Evolutionary conservation across 2,797 vertebrate species (phyloP).

Genomic region (Pagetopsis macropterus): DNA sequence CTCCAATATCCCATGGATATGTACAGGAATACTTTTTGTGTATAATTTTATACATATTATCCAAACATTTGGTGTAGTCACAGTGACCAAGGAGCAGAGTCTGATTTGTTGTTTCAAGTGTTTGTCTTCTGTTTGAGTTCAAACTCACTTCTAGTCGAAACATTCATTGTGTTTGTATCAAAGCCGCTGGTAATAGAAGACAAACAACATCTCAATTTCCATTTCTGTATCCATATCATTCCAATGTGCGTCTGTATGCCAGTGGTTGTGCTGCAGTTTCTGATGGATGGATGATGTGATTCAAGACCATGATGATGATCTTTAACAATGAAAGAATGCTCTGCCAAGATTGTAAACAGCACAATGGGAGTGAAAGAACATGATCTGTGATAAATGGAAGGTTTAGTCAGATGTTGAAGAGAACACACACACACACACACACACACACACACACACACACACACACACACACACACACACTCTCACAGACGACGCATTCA

Average conservation of each 20-base stretch:
- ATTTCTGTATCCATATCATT: slow-evolving; percentile 18
- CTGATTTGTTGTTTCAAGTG: background rate
- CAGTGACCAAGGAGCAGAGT: background rate
- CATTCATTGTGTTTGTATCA: background rate
- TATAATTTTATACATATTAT: too few relatives aligned
- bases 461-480: slow-evolving; percentile 1
- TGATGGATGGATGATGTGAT: slow-evolving; percentile 38
- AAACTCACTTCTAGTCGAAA: background rate
- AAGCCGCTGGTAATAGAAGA: background rate
- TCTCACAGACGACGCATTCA: too few relatives aligned
- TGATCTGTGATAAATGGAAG: background rate
- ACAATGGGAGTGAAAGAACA: slow-evolving; percentile 9
- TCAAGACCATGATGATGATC: slow-evolving; percentile 33
- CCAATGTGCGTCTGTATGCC: background rate
- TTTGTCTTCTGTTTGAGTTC: background rate
- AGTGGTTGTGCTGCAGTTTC: slow-evolving; percentile 6
- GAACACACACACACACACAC: slow-evolving; percentile 28
- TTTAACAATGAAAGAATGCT: slow-evolving; percentile 19
- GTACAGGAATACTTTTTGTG: too few relatives aligned
- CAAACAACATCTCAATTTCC: slow-evolving; percentile 22
- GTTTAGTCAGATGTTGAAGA: background rate
- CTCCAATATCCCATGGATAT: too few relatives aligned
- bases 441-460: slow-evolving; percentile 12
- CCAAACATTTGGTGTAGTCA: too few relatives aligned
- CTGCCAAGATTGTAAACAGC: slow-evolving; percentile 7